Evolutionary conservation across 2,888 invertebrate species (phyloP).

Genomic region (Lithophane socia): DNA sequence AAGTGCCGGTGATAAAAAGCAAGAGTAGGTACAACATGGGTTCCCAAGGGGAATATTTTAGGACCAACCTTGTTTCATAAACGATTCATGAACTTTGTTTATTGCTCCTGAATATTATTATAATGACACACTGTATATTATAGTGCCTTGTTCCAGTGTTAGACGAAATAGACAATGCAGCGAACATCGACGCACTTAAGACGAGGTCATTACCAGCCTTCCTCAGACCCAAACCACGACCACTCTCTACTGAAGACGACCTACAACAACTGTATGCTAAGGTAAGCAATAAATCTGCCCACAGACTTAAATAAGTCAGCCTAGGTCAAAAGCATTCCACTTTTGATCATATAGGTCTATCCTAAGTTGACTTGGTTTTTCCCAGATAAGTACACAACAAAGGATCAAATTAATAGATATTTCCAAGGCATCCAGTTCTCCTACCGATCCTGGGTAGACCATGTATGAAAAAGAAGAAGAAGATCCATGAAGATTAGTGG

Average conservation of each 20-base stretch:
- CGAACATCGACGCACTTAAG: slow-evolving; percentile 86
- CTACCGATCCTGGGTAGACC: neutral
- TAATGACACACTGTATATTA: neutral
- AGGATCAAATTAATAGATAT: too few species aligned
- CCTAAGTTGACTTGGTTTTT: neutral
- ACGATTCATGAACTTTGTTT: too few species aligned
- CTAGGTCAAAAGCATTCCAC: neutral
- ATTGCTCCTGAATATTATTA: neutral
- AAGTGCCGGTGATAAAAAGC: neutral
- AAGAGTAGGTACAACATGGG: neutral
- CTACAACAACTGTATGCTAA: slow-evolving; percentile 93
- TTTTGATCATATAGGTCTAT: neutral
- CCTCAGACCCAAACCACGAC: slow-evolving; percentile 92
- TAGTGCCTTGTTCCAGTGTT: slow-evolving; percentile 86
- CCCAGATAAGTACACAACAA: neutral
- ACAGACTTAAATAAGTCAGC: too few species aligned
- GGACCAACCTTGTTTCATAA: slow-evolving; percentile 30
- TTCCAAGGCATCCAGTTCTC: neutral
- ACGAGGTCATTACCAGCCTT: slow-evolving; percentile 94
- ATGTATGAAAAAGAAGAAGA: too few species aligned
- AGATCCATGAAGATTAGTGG: neutral
- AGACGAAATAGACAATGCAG: slow-evolving; percentile 89
- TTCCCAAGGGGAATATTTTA: neutral
- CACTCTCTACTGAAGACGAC: slow-evolving; percentile 93
- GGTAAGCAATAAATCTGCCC: slow-evolving; percentile 77